A percentile compares a stretch with the other conserved stretches of the same genome.
phyloP scores from a whole-genome alignment of 2,113 vertebrate species.

The Rhinoptilus africanus region DNA sequence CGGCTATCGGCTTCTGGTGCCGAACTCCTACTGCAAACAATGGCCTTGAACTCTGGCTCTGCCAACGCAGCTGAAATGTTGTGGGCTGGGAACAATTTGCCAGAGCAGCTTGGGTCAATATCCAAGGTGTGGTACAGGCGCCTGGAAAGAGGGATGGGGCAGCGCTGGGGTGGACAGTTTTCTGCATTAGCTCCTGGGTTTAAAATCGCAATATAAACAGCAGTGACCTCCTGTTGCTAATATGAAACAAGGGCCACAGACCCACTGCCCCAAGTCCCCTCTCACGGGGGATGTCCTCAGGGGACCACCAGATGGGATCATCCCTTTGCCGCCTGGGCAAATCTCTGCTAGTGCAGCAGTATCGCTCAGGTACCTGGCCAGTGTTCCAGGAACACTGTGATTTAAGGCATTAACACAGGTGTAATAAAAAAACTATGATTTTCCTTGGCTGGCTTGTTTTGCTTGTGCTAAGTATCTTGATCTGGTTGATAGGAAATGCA shows the following conservation, averaged over 20 bases:
- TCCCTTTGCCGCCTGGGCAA: neutral
- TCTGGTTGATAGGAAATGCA: neutral
- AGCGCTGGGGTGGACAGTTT: neutral
- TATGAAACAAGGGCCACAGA: neutral
- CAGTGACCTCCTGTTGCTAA: neutral
- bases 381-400: neutral
- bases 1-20: neutral
- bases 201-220: neutral
- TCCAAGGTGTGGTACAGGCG: neutral
- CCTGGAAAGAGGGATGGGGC: neutral
- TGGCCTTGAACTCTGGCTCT: conserved; percentile 8
- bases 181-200: neutral
- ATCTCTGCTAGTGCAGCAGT: neutral
- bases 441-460: neutral
- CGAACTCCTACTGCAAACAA: neutral
- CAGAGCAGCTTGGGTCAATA: neutral
- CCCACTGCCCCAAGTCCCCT: neutral
- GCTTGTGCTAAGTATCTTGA: neutral
- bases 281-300: neutral
- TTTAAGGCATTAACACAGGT: neutral
- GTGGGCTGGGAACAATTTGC: neutral
- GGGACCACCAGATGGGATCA: neutral
- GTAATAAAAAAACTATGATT: neutral
- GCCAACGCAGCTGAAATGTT: neutral
- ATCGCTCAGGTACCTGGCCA: neutral